Base-by-base conservation (phyloP, 2,888 invertebrate genomes). In the Xanthostigma xanthostigma region DNA sequence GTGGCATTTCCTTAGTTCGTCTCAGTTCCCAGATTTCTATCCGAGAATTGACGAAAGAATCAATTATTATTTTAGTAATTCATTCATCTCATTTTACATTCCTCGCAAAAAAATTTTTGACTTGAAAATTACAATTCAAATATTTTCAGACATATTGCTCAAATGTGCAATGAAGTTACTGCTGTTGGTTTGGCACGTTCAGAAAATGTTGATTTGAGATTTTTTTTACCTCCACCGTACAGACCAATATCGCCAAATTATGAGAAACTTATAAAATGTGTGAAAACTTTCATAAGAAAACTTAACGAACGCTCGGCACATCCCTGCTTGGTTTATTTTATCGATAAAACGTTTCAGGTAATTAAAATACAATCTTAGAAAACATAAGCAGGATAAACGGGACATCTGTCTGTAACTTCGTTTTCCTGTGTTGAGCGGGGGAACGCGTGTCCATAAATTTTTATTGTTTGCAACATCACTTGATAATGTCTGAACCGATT, bases 151-250 rank as follows among this genome's bases (percentile, higher is more conserved):
- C 79, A 84, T 58, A 72, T 92, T 51, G 86, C 91, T 6, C 87
- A 89, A 66, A 81, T 84, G 53, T 74, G 86, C 56, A 84, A 89
- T 67, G 74, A 78, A 42, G 72, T 76, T 55, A 88, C 88, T 0
- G 83, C 87, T 2, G 78, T 89, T 1, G 78, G 82, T 2, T 69
- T 93, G 45, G 90, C 92, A 0, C 72, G 90, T 55, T 78, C 79
- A 2, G 65, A 69, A 38, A 76, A 78, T 39, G 80, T 77, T 3
- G 84, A 90, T 65, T 65, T 75, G 11, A 73, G 84, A 46, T 83
- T 86, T 63, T 90, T 92, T 60, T 64, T 84, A 38, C 79, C 81
- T 9, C 81, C 87, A 5, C 81, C 81, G 12, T 48, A 61, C 12
- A 53, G 57, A 44, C 64, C 61, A 53, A 56, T 61, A 12, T 57